Base-by-base conservation (phyloP, 2,113 vertebrate genomes). In the Campylomormyrus tamandua region DNA sequence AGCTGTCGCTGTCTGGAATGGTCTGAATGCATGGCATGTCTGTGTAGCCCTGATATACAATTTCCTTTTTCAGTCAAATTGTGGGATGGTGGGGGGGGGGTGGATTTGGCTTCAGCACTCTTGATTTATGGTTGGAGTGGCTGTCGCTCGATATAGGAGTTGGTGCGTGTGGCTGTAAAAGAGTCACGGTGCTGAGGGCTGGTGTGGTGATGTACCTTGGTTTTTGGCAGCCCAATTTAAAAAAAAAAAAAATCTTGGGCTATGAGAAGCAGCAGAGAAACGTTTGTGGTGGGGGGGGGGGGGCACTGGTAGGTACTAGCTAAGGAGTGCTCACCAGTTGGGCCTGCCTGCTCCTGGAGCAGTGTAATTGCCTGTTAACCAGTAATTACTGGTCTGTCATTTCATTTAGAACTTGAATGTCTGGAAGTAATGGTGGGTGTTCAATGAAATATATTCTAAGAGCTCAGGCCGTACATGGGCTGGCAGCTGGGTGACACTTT, bases 401-500 rank as follows among this genome's bases (percentile, higher is more conserved):
- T 39, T 80, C 31, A 80, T 80, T 35, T 80, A 42, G 74, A 80
- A 80, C 35, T 80, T 17, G 35, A 5, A 42, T 80, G 74, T 80
- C 74, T 19, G 17, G 74, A 80, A 80, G 74, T 80, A 80, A 80
- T 80, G 35, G 31, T 80, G 74, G 74, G 74, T 80, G 74, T 80
- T 80, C 74, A 39, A 80, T 70, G 74, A 42, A 80, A 80, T 80
- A 42, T 80, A 42, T 42, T 42, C 74, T 80, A 80, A 42, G 74
- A 35, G 35, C 74, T 80, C 35, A 42, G 74, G 74, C 74, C 10
- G 74, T 42, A 42, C 35, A 19, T 42, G 7, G n/a, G 5, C 35
- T 80, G 74, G 74, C 74, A 42, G 74, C 74, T 42, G 74, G 35
- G 74, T 80, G 74, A 80, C 74, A 80, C 74, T 80, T 70, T 80